These are phyloP conservation scores for Pheucticus melanocephalus DNA, from an alignment of 2,113 vertebrate genomes.

Conservation along the genomic window DNA sequence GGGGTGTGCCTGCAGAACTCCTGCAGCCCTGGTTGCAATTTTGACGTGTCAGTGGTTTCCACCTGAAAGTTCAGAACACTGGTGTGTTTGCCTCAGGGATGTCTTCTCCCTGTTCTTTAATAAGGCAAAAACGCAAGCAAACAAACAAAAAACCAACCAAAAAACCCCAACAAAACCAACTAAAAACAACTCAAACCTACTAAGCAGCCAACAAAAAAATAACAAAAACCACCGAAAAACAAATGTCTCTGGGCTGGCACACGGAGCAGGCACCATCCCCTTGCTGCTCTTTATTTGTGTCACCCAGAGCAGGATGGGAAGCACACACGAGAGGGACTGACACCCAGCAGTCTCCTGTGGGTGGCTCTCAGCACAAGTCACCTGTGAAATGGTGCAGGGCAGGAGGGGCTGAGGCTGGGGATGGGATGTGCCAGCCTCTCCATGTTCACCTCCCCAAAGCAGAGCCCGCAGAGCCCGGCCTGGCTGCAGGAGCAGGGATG, in stretches of 20 bases:
- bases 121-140: not conserved
- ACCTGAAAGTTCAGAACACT: not conserved
- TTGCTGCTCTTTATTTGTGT: not conserved
- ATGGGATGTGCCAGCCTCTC: fast-evolving
- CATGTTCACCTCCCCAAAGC: fast-evolving
- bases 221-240: too few species aligned
- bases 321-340: not conserved
- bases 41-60: not conserved
- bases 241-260: not conserved
- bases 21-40: not conserved
- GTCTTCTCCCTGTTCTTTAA: not conserved
- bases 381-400: fast-evolving
- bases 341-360: fast-evolving
- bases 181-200: not conserved
- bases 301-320: not conserved
- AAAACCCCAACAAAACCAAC: not conserved
- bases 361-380: not conserved
- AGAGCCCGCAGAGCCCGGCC: not conserved
- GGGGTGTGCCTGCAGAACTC: not conserved
- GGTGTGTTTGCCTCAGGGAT: not conserved
- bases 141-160: not conserved
- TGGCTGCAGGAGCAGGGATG: fast-evolving
- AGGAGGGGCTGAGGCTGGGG: fast-evolving
- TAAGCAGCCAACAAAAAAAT: too few species aligned
- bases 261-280: fast-evolving